Conservation (phyloP, 2,888 invertebrate genomes). For the Phoronis australis region DNA sequence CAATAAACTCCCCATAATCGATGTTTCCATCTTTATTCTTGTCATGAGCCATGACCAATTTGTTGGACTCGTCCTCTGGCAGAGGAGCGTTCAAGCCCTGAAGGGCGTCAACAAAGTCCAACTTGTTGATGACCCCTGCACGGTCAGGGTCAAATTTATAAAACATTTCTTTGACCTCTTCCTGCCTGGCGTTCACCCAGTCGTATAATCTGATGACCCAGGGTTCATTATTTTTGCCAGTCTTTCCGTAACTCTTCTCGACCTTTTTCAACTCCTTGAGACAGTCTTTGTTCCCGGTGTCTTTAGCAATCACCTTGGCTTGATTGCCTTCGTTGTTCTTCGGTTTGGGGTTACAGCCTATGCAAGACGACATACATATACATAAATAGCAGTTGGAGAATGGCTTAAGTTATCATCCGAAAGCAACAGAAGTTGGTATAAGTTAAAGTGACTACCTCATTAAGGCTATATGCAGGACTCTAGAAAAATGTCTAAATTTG, state of each 20-base stretch:
- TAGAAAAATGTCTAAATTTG: too few relatives aligned
- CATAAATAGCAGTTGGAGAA: too few relatives aligned
- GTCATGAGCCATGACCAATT: constrained; percentile 32
- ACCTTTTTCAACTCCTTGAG: constrained; percentile 50
- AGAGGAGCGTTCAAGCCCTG: constrained; percentile 37
- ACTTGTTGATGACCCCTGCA: constrained; percentile 31
- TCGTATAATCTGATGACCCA: constrained; percentile 49
- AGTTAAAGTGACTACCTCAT: too few relatives aligned
- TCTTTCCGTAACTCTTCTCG: constrained; percentile 49
- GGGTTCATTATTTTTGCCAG: constrained; percentile 46
- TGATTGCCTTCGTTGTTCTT: constrained; percentile 50
- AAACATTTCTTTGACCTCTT: constrained; percentile 34
- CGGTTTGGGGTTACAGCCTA: constrained; percentile 53
- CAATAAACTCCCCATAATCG: constrained; percentile 47
- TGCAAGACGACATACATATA: too few relatives aligned
- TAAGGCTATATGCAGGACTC: too few relatives aligned
- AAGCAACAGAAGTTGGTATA: too few relatives aligned
- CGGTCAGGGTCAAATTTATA: constrained; percentile 43
- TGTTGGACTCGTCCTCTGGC: constrained; percentile 37
- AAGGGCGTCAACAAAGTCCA: constrained; percentile 41
- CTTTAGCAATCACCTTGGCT: constrained; percentile 47
- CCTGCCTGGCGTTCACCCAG: constrained; percentile 35
- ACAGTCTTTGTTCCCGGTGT: constrained; percentile 47
- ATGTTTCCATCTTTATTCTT: constrained; percentile 39
- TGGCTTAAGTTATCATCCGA: too few relatives aligned